Percentiles rank a stretch among this genome's conserved stretches.
Conservation (phyloP, 2,113 vertebrate genomes). For the Dasyprocta punctata region DNA sequence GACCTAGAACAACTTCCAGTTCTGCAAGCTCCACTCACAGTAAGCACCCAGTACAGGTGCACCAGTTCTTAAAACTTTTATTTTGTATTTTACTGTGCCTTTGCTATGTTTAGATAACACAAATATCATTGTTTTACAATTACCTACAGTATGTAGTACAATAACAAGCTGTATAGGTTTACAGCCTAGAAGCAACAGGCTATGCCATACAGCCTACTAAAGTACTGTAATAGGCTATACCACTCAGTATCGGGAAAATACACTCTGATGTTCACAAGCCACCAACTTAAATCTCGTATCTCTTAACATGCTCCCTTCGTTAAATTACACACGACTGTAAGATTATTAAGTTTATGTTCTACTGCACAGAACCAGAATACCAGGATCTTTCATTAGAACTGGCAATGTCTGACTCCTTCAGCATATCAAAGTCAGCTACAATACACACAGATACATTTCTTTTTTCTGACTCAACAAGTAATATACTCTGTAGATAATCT, state of each 20-base stretch:
- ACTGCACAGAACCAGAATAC: background rate
- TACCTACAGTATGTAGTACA: background rate
- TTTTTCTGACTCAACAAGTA: background rate
- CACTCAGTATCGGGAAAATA: background rate
- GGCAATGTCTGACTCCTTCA: background rate
- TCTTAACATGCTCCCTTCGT: background rate
- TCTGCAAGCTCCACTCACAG: background rate
- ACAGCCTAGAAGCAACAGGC: background rate
- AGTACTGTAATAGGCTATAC: background rate
- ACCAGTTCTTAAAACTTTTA: no score
- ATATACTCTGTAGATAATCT: background rate
- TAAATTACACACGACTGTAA: background rate
- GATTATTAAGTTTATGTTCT: background rate
- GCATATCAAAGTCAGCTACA: background rate
- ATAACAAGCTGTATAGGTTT: background rate
- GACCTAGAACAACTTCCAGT: background rate
- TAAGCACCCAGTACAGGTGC: background rate
- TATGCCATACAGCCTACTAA: background rate
- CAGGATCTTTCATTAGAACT: background rate
- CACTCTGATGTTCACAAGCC: background rate
- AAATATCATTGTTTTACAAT: background rate
- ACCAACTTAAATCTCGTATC: background rate
- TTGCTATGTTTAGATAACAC: background rate
- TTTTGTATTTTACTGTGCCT: background rate
- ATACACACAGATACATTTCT: background rate